These are phyloP conservation scores for Cheilosia urbana DNA, from an alignment of 2,888 invertebrate genomes.

Conservation along the genomic window DNA sequence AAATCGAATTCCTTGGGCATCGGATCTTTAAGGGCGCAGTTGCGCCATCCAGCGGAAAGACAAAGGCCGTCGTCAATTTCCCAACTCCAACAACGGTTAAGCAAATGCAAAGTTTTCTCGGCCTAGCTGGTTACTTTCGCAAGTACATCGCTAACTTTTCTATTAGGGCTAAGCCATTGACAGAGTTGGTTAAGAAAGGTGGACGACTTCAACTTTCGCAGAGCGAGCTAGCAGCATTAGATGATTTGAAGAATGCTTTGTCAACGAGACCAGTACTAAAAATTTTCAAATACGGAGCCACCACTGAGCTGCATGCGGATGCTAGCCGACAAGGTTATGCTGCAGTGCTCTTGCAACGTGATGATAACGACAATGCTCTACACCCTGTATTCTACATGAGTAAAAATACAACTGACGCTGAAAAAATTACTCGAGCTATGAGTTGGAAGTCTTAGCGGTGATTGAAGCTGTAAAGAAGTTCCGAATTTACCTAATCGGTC, in stretches of 20 bases:
- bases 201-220: conserved; percentile 15
- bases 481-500: conserved; percentile 72
- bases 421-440: conserved; percentile 33
- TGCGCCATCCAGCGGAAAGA: conserved; percentile 40
- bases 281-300: conserved; percentile 46
- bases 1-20: conserved; percentile 66
- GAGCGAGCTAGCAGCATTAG: conserved; percentile 7
- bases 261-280: conserved; percentile 35
- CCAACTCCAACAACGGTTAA: conserved; percentile 27
- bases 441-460: conserved; percentile 45
- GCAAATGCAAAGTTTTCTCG: conserved; percentile 43
- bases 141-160: conserved; percentile 40
- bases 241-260: conserved; percentile 24
- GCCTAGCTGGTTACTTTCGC: conserved; percentile 39
- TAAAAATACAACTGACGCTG: conserved; percentile 29
- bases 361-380: conserved; percentile 9
- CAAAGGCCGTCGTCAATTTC: conserved; percentile 24
- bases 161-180: conserved; percentile 15
- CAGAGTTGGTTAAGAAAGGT: conserved; percentile 13
- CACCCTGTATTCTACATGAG: conserved; percentile 47
- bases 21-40: conserved; percentile 37
- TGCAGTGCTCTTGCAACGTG: conserved; percentile 19
- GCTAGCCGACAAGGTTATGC: conserved; percentile 34
- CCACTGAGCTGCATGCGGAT: conserved; percentile 33
- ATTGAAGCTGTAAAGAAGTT: conserved; percentile 75